These are phyloP conservation scores for Caranx melampygus DNA, from an alignment of 2,113 vertebrate species.

Conservation along the genomic window DNA sequence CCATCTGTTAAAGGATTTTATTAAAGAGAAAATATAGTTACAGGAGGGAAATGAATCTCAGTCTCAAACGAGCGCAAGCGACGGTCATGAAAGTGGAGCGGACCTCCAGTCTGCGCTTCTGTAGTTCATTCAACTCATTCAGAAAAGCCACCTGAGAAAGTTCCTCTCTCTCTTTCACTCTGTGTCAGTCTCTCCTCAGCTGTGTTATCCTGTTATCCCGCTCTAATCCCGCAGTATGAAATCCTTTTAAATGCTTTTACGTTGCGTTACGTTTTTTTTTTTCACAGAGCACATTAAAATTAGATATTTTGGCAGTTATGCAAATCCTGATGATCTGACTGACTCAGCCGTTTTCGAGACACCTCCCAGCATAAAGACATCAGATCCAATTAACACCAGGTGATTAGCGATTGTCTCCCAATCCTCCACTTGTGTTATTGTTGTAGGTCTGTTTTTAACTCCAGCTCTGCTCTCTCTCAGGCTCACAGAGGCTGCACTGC, in stretches of 20 bases:
- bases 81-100: slow-evolving; percentile 63
- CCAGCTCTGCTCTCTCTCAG: background rate
- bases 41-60: background rate
- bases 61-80: background rate
- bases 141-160: slow-evolving; percentile 10
- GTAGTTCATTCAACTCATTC: background rate
- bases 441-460: background rate
- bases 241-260: slow-evolving; percentile 46
- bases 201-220: slow-evolving; percentile 48
- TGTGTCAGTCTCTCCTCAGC: background rate
- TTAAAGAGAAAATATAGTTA: background rate
- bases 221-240: slow-evolving; percentile 24
- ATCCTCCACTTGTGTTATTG: too few species aligned
- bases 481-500: slow-evolving; percentile 51
- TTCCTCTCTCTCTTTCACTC: background rate
- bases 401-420: slow-evolving; percentile 56
- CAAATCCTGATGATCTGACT: slow-evolving; percentile 62
- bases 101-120: slow-evolving; percentile 40
- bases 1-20: background rate
- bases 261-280: slow-evolving; percentile 3
- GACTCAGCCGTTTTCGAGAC: slow-evolving; percentile 23
- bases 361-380: slow-evolving; percentile 21
- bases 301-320: slow-evolving; percentile 47
- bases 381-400: slow-evolving; percentile 51
- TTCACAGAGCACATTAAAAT: slow-evolving; percentile 19